Evolutionary conservation across 2,797 vertebrate genomes (phyloP).

Genomic region (Pipistrellus pipistrellus): DNA sequence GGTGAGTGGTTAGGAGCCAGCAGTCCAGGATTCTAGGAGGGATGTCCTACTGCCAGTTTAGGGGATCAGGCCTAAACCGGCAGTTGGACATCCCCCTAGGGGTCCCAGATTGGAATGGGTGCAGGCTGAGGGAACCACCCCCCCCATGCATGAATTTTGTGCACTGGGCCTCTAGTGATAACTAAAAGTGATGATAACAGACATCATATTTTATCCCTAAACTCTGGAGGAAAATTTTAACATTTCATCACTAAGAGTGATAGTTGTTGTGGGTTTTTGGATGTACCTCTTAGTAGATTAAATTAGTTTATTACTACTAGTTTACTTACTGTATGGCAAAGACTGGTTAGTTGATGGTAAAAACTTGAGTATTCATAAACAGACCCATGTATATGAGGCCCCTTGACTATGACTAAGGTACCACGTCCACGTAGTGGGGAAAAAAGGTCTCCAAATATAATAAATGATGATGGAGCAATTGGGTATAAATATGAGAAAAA

Average conservation of each 20-base stretch:
- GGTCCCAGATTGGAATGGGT: too few relatives aligned
- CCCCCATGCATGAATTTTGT: too few relatives aligned
- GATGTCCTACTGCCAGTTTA: too few relatives aligned
- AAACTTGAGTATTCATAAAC: conserved; percentile 20
- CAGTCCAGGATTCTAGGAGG: too few relatives aligned
- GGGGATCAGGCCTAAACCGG: too few relatives aligned
- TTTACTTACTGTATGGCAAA: conserved; percentile 2
- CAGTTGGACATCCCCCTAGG: too few relatives aligned
- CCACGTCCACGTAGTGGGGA: neutral
- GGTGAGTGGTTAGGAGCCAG: too few relatives aligned
- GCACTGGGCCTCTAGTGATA: neutral
- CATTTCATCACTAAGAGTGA: neutral
- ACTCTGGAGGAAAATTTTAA: neutral
- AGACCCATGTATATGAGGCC: neutral
- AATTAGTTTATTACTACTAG: neutral
- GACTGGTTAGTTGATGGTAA: neutral
- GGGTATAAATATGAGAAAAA: neutral
- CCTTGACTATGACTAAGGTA: neutral
- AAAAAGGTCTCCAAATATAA: neutral
- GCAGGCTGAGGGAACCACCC: too few relatives aligned
- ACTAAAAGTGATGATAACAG: neutral
- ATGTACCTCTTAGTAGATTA: neutral
- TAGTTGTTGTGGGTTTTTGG: neutral
- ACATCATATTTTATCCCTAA: neutral
- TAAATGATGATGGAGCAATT: neutral